Conservation (phyloP, 2,888 invertebrate genomes). For the Celastrina argiolus region DNA sequence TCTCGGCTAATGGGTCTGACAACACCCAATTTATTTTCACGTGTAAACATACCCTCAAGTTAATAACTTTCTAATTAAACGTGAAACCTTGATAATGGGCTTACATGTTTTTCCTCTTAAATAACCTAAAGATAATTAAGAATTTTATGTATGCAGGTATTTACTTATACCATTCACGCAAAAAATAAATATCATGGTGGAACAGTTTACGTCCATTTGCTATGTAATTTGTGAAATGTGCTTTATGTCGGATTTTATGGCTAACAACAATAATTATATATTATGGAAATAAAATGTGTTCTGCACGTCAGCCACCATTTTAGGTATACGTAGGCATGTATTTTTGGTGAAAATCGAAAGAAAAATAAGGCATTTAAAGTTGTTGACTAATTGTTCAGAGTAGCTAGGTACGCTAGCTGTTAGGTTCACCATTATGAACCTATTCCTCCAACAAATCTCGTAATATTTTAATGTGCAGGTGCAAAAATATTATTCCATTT, state of each 20-base stretch:
- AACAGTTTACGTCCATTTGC: background rate
- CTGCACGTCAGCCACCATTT: background rate
- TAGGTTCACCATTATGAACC: too few relatives aligned
- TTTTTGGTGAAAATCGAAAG: background rate
- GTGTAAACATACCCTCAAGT: constrained; percentile 21
- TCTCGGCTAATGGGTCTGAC: constrained; percentile 51
- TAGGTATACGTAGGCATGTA: too few relatives aligned
- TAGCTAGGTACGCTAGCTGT: background rate
- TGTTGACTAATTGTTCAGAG: background rate
- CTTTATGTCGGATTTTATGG: background rate
- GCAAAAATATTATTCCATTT: constrained; percentile 5
- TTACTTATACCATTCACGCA: too few relatives aligned
- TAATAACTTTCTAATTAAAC: constrained; percentile 18
- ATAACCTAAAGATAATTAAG: background rate
- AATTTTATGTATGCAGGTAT: background rate
- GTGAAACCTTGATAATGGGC: constrained; percentile 5
- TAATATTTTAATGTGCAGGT: background rate
- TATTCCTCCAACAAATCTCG: background rate
- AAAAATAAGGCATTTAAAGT: background rate
- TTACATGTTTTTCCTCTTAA: background rate
- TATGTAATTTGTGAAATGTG: background rate
- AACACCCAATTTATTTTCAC: constrained; percentile 23
- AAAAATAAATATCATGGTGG: background rate
- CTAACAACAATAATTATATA: background rate
- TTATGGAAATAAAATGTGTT: background rate